Conservation (phyloP, 1,140 invertebrate genomes). For the Apis mellifera region DNA sequence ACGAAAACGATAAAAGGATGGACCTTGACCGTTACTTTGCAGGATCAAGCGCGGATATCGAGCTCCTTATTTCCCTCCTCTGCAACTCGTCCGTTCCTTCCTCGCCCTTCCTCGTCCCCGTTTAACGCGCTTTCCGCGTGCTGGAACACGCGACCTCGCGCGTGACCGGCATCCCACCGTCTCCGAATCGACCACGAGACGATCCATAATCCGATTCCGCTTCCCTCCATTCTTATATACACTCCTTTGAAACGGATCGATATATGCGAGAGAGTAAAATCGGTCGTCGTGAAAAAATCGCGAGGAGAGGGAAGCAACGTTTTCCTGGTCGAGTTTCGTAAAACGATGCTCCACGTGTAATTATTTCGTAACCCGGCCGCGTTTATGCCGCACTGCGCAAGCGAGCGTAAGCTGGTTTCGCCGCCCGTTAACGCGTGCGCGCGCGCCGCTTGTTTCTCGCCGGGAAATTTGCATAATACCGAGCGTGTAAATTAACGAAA, state of each 20-base stretch:
- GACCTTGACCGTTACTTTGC: conserved; percentile 75
- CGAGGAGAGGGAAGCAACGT: background rate
- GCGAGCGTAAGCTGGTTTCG: background rate
- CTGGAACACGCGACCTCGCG: background rate
- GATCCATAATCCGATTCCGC: no score
- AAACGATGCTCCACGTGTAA: background rate
- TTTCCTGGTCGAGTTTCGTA: conserved; percentile 4
- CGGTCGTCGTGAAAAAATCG: conserved; percentile 2
- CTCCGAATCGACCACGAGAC: no score
- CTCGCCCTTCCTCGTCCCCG: background rate
- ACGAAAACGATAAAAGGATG: conserved; percentile 68
- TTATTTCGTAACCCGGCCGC: conserved; percentile 11
- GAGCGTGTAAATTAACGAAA: conserved; percentile 14
- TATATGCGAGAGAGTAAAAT: conserved; percentile 6
- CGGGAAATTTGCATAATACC: background rate
- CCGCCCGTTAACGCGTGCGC: background rate
- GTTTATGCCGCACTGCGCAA: background rate
- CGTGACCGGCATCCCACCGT: no score
- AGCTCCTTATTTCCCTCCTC: conserved; percentile 59
- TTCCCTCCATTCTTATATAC: no score
- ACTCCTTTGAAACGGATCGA: no score
- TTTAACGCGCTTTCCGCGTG: background rate
- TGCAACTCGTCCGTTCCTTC: background rate
- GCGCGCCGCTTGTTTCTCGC: background rate
- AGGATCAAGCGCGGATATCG: conserved; percentile 39